Conservation (phyloP, 1,140 invertebrate genomes). For the Aplysia californica region DNA sequence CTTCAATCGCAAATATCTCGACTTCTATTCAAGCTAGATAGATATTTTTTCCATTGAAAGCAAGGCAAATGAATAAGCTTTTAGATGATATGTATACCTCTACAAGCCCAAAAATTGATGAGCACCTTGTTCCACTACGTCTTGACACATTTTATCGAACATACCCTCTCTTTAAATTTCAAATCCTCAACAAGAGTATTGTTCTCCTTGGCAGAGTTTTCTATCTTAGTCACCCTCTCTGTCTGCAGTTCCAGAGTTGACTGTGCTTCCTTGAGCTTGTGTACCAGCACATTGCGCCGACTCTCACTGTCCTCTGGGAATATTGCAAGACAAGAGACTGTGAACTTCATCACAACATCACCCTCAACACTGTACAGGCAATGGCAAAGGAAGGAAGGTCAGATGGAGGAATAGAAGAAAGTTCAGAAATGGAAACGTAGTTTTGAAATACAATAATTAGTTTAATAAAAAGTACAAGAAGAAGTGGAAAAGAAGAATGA, state of each 20-base stretch:
- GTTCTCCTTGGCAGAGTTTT: conserved; percentile 57
- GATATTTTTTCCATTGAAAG: no score
- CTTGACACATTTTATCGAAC: no score
- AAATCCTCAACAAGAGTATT: conserved; percentile 54
- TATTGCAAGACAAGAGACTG: not conserved
- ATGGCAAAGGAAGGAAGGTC: not conserved
- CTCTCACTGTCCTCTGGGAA: conserved; percentile 56
- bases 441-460: not conserved
- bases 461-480: not conserved
- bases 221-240: conserved; percentile 55
- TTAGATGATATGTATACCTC: no score
- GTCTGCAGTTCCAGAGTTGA: conserved; percentile 60
- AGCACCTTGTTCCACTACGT: no score
- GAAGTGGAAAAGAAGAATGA: not conserved
- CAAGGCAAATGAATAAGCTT: no score
- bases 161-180: conserved; percentile 59
- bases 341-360: not conserved
- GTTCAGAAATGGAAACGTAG: not conserved
- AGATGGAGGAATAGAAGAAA: not conserved
- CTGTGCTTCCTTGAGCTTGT: conserved; percentile 64
- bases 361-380: not conserved
- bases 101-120: no score
- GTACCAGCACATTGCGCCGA: conserved; percentile 50
- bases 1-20: no score
- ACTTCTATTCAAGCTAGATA: no score